Evolutionary conservation across 1,140 invertebrate genomes (phyloP).

Genomic region (Sitophilus oryzae): DNA sequence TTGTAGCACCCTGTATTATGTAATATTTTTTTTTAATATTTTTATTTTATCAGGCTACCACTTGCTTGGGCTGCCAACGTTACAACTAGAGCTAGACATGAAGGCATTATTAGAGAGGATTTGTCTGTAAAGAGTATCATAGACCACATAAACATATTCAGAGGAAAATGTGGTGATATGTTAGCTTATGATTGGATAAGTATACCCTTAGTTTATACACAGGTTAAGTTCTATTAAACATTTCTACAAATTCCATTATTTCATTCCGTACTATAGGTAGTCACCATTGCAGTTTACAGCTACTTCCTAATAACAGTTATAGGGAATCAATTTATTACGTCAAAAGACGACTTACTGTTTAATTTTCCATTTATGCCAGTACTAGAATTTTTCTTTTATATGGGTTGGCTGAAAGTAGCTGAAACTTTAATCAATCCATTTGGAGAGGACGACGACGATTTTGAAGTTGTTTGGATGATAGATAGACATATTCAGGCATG

Average conservation of each 20-base stretch:
- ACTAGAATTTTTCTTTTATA: constrained; percentile 78
- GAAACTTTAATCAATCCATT: constrained; percentile 82
- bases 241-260: too few species aligned
- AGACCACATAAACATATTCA: constrained; percentile 63
- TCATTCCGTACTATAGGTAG: constrained; percentile 40
- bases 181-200: constrained; percentile 84
- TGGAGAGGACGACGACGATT: constrained; percentile 82
- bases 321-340: constrained; percentile 51
- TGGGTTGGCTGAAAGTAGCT: constrained; percentile 86
- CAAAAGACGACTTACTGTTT: constrained; percentile 54
- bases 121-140: constrained; percentile 62
- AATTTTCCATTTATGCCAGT: constrained; percentile 85
- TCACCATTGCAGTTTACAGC: constrained; percentile 67
- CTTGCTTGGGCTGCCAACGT: constrained; percentile 70
- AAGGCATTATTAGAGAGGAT: constrained; percentile 68
- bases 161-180: constrained; percentile 61
- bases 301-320: constrained; percentile 66
- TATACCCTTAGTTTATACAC: constrained; percentile 78
- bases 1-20: too few species aligned
- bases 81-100: constrained; percentile 59
- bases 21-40: too few species aligned
- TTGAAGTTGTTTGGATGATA: constrained; percentile 76
- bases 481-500: constrained; percentile 74
- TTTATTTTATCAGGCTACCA: constrained; percentile 53
- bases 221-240: constrained; percentile 57